A percentile compares a stretch with the other conserved stretches of the same genome.
phyloP scores from a whole-genome alignment of 2,113 vertebrate genomes.

The Stegastes partitus region DNA sequence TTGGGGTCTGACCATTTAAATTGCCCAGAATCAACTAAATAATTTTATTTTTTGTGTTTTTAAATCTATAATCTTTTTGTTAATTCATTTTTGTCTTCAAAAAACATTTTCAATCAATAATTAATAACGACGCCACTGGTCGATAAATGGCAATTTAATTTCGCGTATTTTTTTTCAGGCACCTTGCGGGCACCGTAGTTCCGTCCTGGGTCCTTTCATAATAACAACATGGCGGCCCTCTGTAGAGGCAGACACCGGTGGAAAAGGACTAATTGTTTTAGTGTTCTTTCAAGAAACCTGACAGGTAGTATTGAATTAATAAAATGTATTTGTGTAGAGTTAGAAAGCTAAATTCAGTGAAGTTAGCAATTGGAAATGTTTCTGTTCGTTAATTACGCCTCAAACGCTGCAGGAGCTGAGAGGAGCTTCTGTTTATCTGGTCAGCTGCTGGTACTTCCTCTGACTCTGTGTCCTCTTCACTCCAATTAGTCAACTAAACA shows the following conservation, averaged over 20 bases:
- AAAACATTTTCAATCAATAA: too few relatives aligned
- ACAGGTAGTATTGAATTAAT: conserved; percentile 66
- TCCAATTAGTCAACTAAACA: too few relatives aligned
- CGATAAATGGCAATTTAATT: too few relatives aligned
- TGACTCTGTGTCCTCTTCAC: too few relatives aligned
- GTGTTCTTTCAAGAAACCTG: conserved; percentile 62
- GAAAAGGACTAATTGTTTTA: conserved; percentile 56
- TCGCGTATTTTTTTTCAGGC: conserved; percentile 70
- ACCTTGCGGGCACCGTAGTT: conserved; percentile 30
- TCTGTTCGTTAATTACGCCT: neutral
- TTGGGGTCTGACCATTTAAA: too few relatives aligned
- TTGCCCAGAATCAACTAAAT: too few relatives aligned
- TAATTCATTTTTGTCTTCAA: too few relatives aligned
- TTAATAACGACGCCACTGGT: too few relatives aligned
- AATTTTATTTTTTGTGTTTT: too few relatives aligned
- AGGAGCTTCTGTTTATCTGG: neutral
- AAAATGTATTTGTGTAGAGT: neutral
- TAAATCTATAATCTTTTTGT: too few relatives aligned
- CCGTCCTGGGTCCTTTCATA: conserved; percentile 68
- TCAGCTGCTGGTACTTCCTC: too few relatives aligned
- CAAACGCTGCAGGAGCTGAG: neutral
- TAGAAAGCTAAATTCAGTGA: neutral
- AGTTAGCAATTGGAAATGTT: accelerated
- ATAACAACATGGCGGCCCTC: conserved; percentile 83
- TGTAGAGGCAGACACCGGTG: conserved; percentile 73